These are phyloP conservation scores for Girardia tigrina DNA, from an alignment of 2,888 invertebrate genomes.

Conservation along the genomic window DNA sequence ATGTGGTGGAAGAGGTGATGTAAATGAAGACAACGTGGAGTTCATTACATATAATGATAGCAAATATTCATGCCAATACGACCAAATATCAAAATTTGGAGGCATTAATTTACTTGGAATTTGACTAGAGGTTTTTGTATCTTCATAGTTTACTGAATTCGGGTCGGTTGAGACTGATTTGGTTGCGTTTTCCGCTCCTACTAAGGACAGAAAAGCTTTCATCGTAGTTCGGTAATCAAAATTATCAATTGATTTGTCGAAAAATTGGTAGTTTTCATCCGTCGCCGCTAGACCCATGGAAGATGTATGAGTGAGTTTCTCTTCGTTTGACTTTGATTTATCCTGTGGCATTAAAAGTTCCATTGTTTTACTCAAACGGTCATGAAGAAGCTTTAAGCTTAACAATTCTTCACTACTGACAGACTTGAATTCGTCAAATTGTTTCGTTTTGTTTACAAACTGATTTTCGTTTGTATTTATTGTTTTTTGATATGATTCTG, in stretches of 20 bases:
- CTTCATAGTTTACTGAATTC: background rate
- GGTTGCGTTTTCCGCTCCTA: background rate
- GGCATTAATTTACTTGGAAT: background rate
- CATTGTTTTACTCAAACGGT: background rate
- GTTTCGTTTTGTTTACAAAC: background rate
- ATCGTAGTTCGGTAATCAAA: constrained; percentile 1
- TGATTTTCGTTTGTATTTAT: background rate
- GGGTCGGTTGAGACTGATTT: background rate
- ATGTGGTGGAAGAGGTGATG: background rate
- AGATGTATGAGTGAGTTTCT: background rate
- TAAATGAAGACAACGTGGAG: background rate
- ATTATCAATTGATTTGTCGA: background rate
- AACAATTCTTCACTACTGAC: constrained; percentile 23
- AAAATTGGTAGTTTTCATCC: background rate
- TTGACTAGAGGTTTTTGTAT: background rate
- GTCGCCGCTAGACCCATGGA: background rate
- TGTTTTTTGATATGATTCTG: background rate
- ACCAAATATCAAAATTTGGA: constrained; percentile 14
- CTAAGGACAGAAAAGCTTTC: background rate
- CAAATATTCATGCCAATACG: constrained; percentile 8
- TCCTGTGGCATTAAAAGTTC: background rate
- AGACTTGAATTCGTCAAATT: background rate
- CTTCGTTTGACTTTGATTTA: background rate
- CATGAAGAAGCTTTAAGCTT: constrained; percentile 8
- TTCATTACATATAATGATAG: background rate